These are phyloP conservation scores for Harpagifer antarcticus DNA, from an alignment of 2,797 vertebrate species.

Conservation along the genomic window DNA sequence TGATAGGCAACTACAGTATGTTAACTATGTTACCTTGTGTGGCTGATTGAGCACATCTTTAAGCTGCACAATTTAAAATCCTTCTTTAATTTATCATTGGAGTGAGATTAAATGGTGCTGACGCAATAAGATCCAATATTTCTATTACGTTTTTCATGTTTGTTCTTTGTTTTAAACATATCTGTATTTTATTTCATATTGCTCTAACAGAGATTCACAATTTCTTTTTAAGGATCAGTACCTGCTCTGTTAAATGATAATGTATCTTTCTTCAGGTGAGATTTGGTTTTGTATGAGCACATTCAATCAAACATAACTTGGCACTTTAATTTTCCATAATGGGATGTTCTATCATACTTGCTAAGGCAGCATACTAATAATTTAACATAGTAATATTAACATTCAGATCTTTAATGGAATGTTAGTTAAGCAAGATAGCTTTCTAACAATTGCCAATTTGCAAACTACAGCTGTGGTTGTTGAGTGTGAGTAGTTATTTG, in stretches of 20 bases:
- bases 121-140: background rate
- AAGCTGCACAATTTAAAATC: background rate
- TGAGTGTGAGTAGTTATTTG: background rate
- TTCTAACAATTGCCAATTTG: background rate
- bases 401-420: too few relatives aligned
- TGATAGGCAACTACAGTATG: background rate
- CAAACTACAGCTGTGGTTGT: background rate
- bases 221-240: background rate
- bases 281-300: background rate
- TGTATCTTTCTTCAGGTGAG: background rate
- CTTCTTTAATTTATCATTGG: background rate
- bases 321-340: background rate
- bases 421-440: too few relatives aligned
- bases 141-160: background rate
- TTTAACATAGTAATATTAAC: too few relatives aligned
- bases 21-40: constrained; percentile 1
- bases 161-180: background rate
- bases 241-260: background rate
- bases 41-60: background rate
- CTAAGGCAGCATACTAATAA: too few relatives aligned
- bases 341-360: too few relatives aligned
- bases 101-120: background rate
- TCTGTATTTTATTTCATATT: background rate
- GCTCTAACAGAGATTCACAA: background rate
- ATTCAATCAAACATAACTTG: background rate